Evolutionary conservation across 1,140 invertebrate genomes (phyloP).

Genomic region (Drosophila bifasciata): DNA sequence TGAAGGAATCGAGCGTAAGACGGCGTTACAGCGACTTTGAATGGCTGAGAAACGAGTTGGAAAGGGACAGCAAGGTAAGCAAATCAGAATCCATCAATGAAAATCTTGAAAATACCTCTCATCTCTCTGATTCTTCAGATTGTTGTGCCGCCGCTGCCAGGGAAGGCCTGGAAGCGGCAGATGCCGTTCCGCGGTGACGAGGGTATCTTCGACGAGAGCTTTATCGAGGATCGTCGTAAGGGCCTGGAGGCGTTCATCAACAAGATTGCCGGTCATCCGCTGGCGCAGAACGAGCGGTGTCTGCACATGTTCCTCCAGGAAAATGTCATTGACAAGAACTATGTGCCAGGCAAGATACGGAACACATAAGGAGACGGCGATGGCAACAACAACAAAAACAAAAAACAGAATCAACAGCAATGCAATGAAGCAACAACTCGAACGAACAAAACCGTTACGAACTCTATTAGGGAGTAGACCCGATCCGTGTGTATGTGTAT

Average conservation of each 20-base stretch:
- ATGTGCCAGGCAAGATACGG: slow-evolving; percentile 99
- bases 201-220: slow-evolving; percentile 99
- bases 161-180: slow-evolving; percentile 99
- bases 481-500: slow-evolving; percentile 51
- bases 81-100: slow-evolving; percentile 1
- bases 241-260: slow-evolving; percentile 99
- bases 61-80: slow-evolving; percentile 98
- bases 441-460: slow-evolving; percentile 75
- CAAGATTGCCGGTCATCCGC: slow-evolving; percentile 99
- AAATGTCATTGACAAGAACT: slow-evolving; percentile 98
- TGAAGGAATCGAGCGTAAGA: slow-evolving; percentile 99
- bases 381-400: slow-evolving; percentile 10
- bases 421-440: slow-evolving; percentile 72
- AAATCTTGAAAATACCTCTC: background rate
- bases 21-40: slow-evolving; percentile 99
- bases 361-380: slow-evolving; percentile 89
- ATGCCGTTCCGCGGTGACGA: slow-evolving; percentile 99
- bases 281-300: slow-evolving; percentile 99
- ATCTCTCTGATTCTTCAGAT: slow-evolving; percentile 87
- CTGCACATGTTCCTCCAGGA: slow-evolving; percentile 99
- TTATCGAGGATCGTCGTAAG: slow-evolving; percentile 99
- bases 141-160: slow-evolving; percentile 98
- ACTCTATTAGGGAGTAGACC: slow-evolving; percentile 53
- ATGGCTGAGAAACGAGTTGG: slow-evolving; percentile 99
- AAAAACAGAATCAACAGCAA: slow-evolving; percentile 47